Evolutionary conservation across 2,888 invertebrate genomes (phyloP).

Genomic region (Erpobdella octoculata): DNA sequence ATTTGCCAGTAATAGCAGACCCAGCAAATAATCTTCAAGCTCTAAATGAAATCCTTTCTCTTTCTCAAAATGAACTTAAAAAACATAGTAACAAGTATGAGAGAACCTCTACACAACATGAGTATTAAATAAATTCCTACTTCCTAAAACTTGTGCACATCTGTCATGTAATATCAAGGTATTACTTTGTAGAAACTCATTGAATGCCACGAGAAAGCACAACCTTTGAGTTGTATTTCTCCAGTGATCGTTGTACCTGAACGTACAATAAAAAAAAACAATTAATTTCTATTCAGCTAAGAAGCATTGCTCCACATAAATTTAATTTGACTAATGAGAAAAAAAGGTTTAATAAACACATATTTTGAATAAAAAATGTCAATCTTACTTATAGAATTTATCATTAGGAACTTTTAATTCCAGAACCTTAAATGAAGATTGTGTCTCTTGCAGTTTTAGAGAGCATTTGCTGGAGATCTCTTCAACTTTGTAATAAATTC

Average conservation of each 20-base stretch:
- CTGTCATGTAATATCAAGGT: conserved; percentile 36
- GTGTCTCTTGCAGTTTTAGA: conserved; percentile 62
- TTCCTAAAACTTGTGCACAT: conserved; percentile 26
- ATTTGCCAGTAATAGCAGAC: conserved; percentile 70
- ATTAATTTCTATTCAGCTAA: background rate
- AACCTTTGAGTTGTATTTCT: conserved; percentile 70
- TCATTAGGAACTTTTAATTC: conserved; percentile 64
- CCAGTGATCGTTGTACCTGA: conserved; percentile 78
- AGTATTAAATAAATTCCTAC: background rate
- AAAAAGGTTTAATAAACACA: background rate
- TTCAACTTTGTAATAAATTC: conserved; percentile 39
- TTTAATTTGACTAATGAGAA: no score
- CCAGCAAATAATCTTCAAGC: conserved; percentile 76
- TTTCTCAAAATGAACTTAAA: conserved; percentile 63
- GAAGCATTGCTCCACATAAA: no score
- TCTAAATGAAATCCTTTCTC: conserved; percentile 78
- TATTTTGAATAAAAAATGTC: background rate
- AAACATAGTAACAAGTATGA: background rate
- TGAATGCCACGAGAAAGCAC: conserved; percentile 69
- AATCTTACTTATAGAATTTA: conserved; percentile 64
- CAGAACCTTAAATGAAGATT: conserved; percentile 61
- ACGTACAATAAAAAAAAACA: conserved; percentile 26
- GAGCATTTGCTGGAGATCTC: conserved; percentile 55
- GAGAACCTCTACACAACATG: background rate
- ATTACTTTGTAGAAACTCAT: conserved; percentile 61